These are phyloP conservation scores for Apistogramma diplotaenia DNA, from an alignment of 2,113 vertebrate species.

Conservation along the genomic window DNA sequence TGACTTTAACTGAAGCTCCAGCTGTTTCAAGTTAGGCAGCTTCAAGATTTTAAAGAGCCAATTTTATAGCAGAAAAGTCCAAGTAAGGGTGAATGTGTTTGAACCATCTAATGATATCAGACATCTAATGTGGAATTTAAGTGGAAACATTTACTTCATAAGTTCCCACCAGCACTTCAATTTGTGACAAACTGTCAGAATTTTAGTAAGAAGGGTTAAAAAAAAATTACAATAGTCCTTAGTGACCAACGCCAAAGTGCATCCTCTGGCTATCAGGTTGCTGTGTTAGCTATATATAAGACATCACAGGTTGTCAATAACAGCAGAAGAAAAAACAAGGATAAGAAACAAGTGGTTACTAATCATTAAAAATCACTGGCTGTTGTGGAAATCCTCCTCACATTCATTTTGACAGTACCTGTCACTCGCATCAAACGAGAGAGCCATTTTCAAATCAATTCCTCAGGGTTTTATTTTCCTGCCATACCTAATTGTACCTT, in stretches of 20 bases:
- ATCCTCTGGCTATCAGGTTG: conserved; percentile 27
- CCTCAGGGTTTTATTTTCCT: background rate
- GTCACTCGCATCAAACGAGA: conserved; percentile 12
- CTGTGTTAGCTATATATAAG: conserved; percentile 39
- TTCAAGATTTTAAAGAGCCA: background rate
- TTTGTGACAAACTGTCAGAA: conserved; percentile 4
- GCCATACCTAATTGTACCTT: conserved; percentile 4
- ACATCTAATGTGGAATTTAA: background rate
- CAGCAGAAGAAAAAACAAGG: conserved; percentile 15
- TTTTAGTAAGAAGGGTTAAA: background rate
- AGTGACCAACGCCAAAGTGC: conserved; percentile 11
- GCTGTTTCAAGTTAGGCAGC: background rate
- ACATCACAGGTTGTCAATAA: conserved; percentile 43
- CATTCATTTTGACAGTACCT: conserved; percentile 60
- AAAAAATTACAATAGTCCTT: background rate
- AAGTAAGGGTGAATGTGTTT: background rate
- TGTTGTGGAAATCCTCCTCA: conserved; percentile 56
- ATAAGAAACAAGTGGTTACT: conserved; percentile 46
- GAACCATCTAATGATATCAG: background rate
- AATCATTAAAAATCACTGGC: conserved; percentile 38
- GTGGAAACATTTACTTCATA: conserved; percentile 3
- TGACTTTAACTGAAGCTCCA: background rate
- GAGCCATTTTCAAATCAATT: background rate
- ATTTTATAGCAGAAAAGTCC: background rate
- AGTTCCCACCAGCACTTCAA: background rate